Evolutionary conservation across 2,113 vertebrate species (phyloP), one percentile per base, ranked within the genome.

Genomic region (Sprattus sprattus): DNA sequence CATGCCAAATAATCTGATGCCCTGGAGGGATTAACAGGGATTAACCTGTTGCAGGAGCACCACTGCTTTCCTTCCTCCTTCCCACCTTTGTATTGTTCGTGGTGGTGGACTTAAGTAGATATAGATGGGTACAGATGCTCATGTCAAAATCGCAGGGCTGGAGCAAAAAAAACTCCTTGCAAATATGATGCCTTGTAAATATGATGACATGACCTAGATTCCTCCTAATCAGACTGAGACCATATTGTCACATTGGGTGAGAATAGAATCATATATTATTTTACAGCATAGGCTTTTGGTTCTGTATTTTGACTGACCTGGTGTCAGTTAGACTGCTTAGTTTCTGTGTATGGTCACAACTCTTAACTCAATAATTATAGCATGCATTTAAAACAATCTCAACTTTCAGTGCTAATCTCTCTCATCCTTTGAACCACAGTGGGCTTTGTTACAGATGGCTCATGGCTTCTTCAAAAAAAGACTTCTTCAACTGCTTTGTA

Each of bases 11-110:
- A 71, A 71, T 71, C 64, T 32, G 64, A 71, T 71, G 64, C 64
- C 64, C 64, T 28, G 64, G 64, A 71, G 64, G 64, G 64, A 71
- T 71, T 71, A 71, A 32, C 25, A 13, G 64, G 64, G 64, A 71
- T 71, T 71, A 71, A 32, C 64, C 64, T 71, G 64, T 32, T 71
- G 64, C 64, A 71, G 64, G 64, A 71, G 64, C n/a, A 28, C 10
- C 64, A 28, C n/a, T 67, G 25, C 28, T 67, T 67, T 67, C 25
- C 25, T 28, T 67, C n/a, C 64, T 7, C 64, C 64, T 28, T 25
- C n/a, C 64, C 64, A 25, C 64, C 54, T 60, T 22, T 22, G 4
- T 20, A 60, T 60, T 60, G 54, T 60, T 60, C 18, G 4, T 60
- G 54, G 18, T 22, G 54, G 54, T 60, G 54, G 54, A 60, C 22